Evolutionary conservation across 1,140 invertebrate species (phyloP), one percentile per base, ranked within the genome.

Genomic region (Metaphire vulgaris): DNA sequence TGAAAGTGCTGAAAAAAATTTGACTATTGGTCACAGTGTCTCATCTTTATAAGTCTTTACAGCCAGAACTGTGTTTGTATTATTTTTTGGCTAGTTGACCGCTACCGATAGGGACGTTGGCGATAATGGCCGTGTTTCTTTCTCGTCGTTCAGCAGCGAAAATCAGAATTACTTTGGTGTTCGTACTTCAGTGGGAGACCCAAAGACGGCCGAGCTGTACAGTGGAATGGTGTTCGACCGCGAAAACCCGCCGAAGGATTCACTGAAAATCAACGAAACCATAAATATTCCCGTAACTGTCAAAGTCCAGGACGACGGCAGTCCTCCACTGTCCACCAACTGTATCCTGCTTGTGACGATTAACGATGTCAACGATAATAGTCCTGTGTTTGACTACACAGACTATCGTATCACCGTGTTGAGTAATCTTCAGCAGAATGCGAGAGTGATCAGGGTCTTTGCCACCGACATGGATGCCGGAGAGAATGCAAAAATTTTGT

Each of bases 321-420:
- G 21, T 65, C 77, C 77, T 21, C 30, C 26, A 30, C 56, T 78
- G 0, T 33, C 77, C 2, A 65, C 77, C 26, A 41, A 71, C 56
- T 78, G 77, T 30, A 69, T 78, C 74, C 28, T 78, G 16, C 69
- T 78, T 34, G 77, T 78, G n/a, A 66, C 41, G 26, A 78, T 78
- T 56, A 26, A 75, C 31, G 72, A 74, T 29, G 41, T 70, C 2
- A 78, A 78, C 33, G 72, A 78, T n/a, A 75, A 78, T 2, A 1
- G n/a, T 21, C 77, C 77, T 21, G 31, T 28, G 29, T 75, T 78
- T 71, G 77, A 78, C 67, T 64, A 75, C 26, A 28, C 16, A 0
- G 56, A 14, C 14, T 75, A 75, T 28, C n/a, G 31, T 16, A 75
- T 33, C 2, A 74, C 21, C 29, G 41, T 75, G 21, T 15, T 12